Evolutionary conservation across 2,797 vertebrate genomes (phyloP).

Genomic region (Antrozous pallidus): DNA sequence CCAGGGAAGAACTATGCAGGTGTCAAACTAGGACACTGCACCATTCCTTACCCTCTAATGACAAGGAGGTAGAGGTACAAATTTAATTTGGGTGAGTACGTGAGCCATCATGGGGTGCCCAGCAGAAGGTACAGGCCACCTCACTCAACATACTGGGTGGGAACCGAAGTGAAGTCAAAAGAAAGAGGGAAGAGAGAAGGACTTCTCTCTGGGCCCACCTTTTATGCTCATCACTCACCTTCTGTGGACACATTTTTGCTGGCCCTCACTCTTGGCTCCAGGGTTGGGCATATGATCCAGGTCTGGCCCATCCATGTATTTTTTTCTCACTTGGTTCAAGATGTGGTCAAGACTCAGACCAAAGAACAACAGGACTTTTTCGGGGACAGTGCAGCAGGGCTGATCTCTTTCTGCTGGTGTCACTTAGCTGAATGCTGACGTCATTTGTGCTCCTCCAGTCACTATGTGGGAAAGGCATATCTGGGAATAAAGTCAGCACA

Average conservation of each 20-base stretch:
- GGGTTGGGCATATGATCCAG: neutral
- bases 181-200: neutral
- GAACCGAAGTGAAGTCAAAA: neutral
- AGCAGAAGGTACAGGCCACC: neutral
- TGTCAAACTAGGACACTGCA: neutral
- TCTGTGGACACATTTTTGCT: neutral
- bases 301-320: neutral
- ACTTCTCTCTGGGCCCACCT: neutral
- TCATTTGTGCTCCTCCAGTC: neutral
- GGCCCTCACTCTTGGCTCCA: neutral
- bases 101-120: neutral
- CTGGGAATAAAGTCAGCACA: neutral
- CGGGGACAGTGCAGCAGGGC: neutral
- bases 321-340: neutral
- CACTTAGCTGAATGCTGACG: neutral
- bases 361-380: neutral
- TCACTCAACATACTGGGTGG: rapidly evolving
- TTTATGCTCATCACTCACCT: neutral
- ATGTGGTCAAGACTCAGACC: neutral
- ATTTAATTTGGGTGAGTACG: neutral
- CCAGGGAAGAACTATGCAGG: conserved; percentile 5
- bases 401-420: neutral
- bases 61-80: neutral
- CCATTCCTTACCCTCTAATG: neutral
- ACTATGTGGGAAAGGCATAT: neutral